These are phyloP conservation scores for Spisula subtruncata DNA, from an alignment of 2,888 invertebrate genomes.

Conservation along the genomic window DNA sequence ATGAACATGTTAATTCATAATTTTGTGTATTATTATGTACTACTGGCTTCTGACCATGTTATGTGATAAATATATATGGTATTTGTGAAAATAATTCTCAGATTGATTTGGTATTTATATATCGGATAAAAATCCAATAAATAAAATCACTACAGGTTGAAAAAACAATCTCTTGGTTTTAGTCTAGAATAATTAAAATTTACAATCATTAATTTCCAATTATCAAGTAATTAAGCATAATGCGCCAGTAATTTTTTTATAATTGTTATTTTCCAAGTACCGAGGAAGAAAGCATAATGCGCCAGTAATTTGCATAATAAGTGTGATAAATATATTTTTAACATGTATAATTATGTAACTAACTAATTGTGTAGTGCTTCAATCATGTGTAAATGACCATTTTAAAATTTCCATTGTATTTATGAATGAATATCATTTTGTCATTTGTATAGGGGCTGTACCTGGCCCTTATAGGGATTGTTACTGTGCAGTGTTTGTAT, in stretches of 20 bases:
- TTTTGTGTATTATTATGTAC: neutral
- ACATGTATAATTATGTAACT: neutral
- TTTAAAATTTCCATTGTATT: too few relatives aligned
- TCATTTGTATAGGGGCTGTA: too few relatives aligned
- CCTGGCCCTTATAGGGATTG: neutral
- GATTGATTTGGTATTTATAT: neutral
- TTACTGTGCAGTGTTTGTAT: neutral
- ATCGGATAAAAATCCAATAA: neutral
- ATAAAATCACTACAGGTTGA: neutral
- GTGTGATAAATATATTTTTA: neutral
- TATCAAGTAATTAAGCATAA: too few relatives aligned
- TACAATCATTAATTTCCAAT: conserved; percentile 3
- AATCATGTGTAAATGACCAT: too few relatives aligned
- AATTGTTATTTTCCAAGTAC: neutral
- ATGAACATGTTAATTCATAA: neutral
- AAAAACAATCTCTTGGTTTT: neutral
- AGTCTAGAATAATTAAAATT: neutral
- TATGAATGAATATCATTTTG: too few relatives aligned
- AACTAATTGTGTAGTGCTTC: too few relatives aligned
- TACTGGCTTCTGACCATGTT: neutral
- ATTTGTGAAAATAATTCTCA: neutral
- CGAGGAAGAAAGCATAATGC: neutral
- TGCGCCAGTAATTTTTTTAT: too few relatives aligned
- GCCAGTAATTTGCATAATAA: neutral
- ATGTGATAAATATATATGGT: neutral